Conservation (phyloP, 1,140 invertebrate genomes). For the Brachionus manjavacas region DNA sequence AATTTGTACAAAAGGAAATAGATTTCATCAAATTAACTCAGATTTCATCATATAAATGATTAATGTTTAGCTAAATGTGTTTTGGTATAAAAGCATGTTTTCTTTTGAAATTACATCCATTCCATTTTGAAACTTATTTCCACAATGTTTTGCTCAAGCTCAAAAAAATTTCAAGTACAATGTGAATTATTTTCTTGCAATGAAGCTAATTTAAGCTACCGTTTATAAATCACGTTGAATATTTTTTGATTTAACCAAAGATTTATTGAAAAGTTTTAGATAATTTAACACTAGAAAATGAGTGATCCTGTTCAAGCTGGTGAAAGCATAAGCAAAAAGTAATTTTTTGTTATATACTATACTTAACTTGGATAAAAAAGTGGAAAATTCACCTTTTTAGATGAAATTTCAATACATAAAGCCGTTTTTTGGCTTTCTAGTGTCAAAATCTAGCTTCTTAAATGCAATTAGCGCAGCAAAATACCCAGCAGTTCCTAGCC, state of each 20-base stretch:
- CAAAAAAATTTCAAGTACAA: background rate
- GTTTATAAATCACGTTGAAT: background rate
- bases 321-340: constrained; percentile 21
- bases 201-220: background rate
- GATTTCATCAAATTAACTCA: too few species aligned
- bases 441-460: background rate
- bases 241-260: background rate
- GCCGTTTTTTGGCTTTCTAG: background rate
- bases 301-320: background rate
- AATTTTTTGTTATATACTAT: background rate
- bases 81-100: background rate
- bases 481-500: background rate
- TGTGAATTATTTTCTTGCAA: background rate
- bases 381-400: background rate
- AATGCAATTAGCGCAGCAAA: background rate
- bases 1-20: too few species aligned
- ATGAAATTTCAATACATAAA: background rate
- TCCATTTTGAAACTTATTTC: background rate
- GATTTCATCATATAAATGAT: too few species aligned
- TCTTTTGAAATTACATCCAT: background rate
- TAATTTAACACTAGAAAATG: background rate
- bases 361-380: background rate
- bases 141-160: background rate
- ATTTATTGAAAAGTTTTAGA: background rate
- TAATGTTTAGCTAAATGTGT: background rate